These are phyloP conservation scores for Stenopsyche tienmushanensis DNA, from an alignment of 1,140 invertebrate species.

Conservation along the genomic window DNA sequence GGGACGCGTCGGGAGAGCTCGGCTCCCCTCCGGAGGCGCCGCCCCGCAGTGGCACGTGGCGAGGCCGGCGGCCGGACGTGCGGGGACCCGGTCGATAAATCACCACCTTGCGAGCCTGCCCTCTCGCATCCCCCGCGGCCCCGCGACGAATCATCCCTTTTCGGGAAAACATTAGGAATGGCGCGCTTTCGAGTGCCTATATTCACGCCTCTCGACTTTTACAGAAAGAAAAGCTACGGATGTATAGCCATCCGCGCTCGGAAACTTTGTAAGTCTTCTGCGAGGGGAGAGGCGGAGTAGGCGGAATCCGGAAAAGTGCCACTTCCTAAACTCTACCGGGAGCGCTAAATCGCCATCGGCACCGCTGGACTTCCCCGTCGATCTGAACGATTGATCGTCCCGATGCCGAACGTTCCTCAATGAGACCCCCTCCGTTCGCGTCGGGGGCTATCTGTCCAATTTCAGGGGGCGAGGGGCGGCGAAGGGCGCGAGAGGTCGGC, in stretches of 20 bases:
- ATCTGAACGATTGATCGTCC: too few relatives aligned
- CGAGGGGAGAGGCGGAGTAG: neutral
- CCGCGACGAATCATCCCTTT: neutral
- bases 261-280: constrained; percentile 23
- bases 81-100: neutral
- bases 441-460: neutral
- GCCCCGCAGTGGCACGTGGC: neutral
- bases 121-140: neutral
- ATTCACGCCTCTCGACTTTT: too few relatives aligned
- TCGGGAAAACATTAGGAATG: neutral
- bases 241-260: neutral
- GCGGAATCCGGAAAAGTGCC: constrained; percentile 21
- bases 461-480: neutral
- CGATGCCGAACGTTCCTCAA: too few relatives aligned
- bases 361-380: neutral
- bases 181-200: too few relatives aligned
- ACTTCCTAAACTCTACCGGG: neutral
- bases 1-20: neutral
- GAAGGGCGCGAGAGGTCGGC: neutral
- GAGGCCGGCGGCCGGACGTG: neutral
- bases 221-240: neutral
- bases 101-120: neutral
- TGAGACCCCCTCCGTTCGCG: too few relatives aligned
- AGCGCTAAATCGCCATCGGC: neutral
- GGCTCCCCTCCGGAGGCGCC: neutral